Evolutionary conservation across 2,113 vertebrate genomes (phyloP), one percentile per base, ranked within the genome.

Genomic region (Eulemur rufifrons): DNA sequence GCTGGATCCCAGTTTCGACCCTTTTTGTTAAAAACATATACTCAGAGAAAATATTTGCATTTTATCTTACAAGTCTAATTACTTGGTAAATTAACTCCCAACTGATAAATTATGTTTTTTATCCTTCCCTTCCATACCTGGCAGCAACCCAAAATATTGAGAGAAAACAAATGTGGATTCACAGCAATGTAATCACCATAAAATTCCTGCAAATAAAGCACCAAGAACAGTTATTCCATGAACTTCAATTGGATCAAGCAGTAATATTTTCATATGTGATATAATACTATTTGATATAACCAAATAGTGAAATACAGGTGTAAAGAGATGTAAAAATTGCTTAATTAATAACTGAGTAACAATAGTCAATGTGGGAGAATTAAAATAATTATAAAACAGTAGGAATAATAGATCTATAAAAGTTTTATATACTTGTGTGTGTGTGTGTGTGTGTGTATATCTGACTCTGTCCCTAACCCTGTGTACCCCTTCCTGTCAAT

Each of bases 111-210:
- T 87, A 83, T 89, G n/a, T 56, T 92, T 61, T 39, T 29, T n/a
- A 66, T 21, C 23, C 54, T 69, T 61, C 54, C 23, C 11, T 66
- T 77, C 29, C 98, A 88, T 98, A 99, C 99, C 99, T 99, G 98
- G 94, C 99, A 98, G 80, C 99, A 99, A 69, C 99, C 99, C 95
- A 99, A 97, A 86, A 99, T 99, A 98, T 99, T 99, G 90, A 99
- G 99, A 32, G 99, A 99, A 97, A 99, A 99, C 27, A 99, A 98
- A 63, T 99, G 99, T n/a, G 99, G 99, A 95, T 99, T 99, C 97
- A 99, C 99, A 5, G 99, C 99, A 2, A 99, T 99, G 98, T 99
- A 99, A 95, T 99, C 99, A 1, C 99, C 99, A 5, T 99, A 99
- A 97, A 99, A 99, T 98, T 99, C 99, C 99, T 99, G 98, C 71